Base-by-base conservation (phyloP, 2,113 vertebrate genomes). In the Ciconia stormi region DNA sequence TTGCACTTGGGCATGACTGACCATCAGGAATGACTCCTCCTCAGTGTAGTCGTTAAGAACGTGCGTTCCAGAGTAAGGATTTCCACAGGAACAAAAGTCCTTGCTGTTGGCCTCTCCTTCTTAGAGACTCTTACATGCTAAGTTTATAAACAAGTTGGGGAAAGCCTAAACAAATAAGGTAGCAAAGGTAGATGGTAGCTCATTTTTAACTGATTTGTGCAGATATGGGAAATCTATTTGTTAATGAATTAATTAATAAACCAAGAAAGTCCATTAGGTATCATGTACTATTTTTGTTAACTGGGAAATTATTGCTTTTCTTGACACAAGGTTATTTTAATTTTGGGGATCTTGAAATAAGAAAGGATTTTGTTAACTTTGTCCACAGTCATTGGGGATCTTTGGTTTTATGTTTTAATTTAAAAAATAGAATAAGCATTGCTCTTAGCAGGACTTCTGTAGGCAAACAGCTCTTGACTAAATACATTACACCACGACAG, bases 171-270 rank as follows among this genome's bases (percentile, higher is more conserved):
- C 25, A 91, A 93, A 70, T 4, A 69, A 13, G 2, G 5, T 71
- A 62, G 40, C 40, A 79, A 63, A 76, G 56, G 49, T 46, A 65
- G 49, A 29, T 29, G 13, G 22, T 59, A 78, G 44, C 32, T 81
- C 13, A 87, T 91, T 95, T 95, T 80, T 80, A 69, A 55, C 77
- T 38, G 36, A 85, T 65, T 66, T 91, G 32, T 87, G n/a, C 46
- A 79, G 73, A 82, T 66, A 82, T 25, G 21, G 34, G 52, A 95
- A 91, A 89, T 65, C 53, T 80, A 52, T 79, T 36, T 61, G 34
- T 32, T 95, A 83, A 90, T 81, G 93, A 85, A 87, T 32, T 95
- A 83, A 90, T 81, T 94, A 85, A 87, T 87, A 94, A 91, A 79
- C 30, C 80, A 40, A 53, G 15, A 72, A 89, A 71, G 11, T 50